Percentiles rank a stretch among this genome's conserved stretches.
Conservation (phyloP, 1,140 invertebrate genomes). For the Hetaerina americana region DNA sequence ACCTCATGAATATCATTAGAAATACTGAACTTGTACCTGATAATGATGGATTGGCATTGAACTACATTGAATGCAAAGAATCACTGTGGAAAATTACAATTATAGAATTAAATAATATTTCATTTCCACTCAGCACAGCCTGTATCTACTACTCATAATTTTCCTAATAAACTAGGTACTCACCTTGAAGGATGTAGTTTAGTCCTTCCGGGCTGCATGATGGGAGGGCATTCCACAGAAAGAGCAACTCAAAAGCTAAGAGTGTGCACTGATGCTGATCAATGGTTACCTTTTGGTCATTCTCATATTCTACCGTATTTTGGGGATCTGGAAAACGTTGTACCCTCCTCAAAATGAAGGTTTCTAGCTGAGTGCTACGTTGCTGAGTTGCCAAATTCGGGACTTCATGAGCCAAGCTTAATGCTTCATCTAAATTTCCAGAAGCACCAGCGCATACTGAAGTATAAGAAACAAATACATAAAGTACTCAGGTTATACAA, state of each 20-base stretch:
- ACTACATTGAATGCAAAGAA: too few species aligned
- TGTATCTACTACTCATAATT: too few species aligned
- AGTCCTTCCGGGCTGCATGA: conserved; percentile 40
- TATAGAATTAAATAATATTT: too few species aligned
- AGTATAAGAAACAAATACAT: conserved; percentile 14
- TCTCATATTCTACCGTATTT: background rate
- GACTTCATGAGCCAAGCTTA: conserved; percentile 30
- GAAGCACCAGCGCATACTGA: conserved; percentile 40
- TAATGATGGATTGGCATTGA: too few species aligned
- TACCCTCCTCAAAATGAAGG: conserved; percentile 24
- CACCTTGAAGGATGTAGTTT: conserved; percentile 33
- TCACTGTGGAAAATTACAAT: too few species aligned
- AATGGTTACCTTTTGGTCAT: background rate
- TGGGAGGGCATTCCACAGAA: conserved; percentile 57
- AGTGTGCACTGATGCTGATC: conserved; percentile 38
- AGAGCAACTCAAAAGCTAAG: conserved; percentile 51
- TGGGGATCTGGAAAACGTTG: conserved; percentile 20
- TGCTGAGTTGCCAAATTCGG: conserved; percentile 26
- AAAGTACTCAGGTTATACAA: too few species aligned
- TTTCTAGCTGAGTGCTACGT: conserved; percentile 24
- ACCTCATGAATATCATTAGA: too few species aligned
- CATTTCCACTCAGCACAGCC: too few species aligned
- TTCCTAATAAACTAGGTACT: conserved; percentile 8
- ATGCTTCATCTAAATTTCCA: conserved; percentile 30
- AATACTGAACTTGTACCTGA: too few species aligned